These are phyloP conservation scores for Apodemus agrarius DNA, from an alignment of 2,797 vertebrate species.

Conservation along the genomic window DNA sequence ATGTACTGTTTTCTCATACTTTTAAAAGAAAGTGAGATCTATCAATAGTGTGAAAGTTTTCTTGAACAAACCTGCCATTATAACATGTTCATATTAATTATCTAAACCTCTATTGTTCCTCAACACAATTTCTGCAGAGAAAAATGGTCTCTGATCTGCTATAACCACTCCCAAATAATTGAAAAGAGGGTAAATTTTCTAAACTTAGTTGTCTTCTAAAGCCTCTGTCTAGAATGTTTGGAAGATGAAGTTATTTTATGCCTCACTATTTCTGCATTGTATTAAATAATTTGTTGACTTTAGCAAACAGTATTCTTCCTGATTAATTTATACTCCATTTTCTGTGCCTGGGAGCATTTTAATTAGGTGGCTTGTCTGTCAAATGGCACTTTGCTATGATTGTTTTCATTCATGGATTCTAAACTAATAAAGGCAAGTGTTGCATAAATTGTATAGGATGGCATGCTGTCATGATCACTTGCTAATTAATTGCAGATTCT, in stretches of 20 bases:
- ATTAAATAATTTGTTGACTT: constrained; percentile 63
- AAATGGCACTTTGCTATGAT: constrained; percentile 59
- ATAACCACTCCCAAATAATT: background rate
- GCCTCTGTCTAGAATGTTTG: constrained; percentile 6
- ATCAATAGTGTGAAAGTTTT: background rate
- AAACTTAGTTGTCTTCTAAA: constrained; percentile 16
- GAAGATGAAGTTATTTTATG: constrained; percentile 64
- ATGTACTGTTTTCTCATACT: background rate
- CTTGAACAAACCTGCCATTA: background rate
- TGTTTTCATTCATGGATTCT: constrained; percentile 64
- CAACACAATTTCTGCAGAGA: background rate
- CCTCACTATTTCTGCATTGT: constrained; percentile 3
- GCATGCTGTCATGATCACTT: constrained; percentile 60
- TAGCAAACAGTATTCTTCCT: constrained; percentile 53
- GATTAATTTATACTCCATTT: constrained; percentile 62
- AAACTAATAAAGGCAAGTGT: constrained; percentile 74
- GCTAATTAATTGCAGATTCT: constrained; percentile 78
- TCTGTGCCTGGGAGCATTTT: constrained; percentile 69
- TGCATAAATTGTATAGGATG: constrained; percentile 65
- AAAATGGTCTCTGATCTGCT: background rate
- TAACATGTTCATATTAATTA: background rate
- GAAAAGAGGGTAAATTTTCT: constrained; percentile 13
- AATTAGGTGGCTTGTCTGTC: constrained; percentile 73
- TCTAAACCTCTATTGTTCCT: background rate
- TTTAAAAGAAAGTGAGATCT: background rate